Evolutionary conservation across 2,888 invertebrate species (phyloP), one percentile per base, ranked within the genome.

Genomic region (Protodeltote pygarga): DNA sequence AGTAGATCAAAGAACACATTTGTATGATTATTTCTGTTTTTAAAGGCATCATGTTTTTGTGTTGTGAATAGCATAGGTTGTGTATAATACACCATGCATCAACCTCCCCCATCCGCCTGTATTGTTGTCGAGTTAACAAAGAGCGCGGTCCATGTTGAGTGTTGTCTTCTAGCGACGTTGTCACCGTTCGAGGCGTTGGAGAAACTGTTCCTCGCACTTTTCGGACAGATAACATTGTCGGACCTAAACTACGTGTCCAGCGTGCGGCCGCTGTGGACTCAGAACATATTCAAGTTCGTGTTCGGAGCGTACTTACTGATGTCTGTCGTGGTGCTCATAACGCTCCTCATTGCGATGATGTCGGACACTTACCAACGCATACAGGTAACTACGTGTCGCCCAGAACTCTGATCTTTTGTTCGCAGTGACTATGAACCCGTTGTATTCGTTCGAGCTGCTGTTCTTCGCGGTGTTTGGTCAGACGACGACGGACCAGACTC

Each of bases 331-430:
- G 99, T 99, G 85, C 95, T 99, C 81, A 98, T 99, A 93, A 99
- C 99, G 93, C 95, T 99, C 87, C 96, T 99, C 88, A 99, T 99
- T 95, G 99, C 99, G 93, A 99, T 99, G 99, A 99, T 99, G 98
- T 98, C 98, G 92, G 99, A 99, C 94, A 99, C 99, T 79, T 99
- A 99, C 93, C 99, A 99, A 92, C 95, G 98, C 83, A 99, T 99
- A 82, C 97, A 99, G 95, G 99, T 99, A 95, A 94, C 92, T 93
- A 87, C 89, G 82, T 79, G 80, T 73, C 73, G 63, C 71, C 73
- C 73, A 77, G 67, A 75, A 66, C 63, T 75, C 61, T 67, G 50
- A 71, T 73, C 84, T 85, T 92, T 89, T 94, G 93, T 93, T 94
- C 95, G 86, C 96, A 98, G 97, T 98, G 90, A 95, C 95, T 87